Percentiles rank a stretch among this genome's conserved stretches.
These are phyloP conservation scores for Oreonectes daqikongensis DNA, from an alignment of 2,797 vertebrate species.

Conservation along the genomic window DNA sequence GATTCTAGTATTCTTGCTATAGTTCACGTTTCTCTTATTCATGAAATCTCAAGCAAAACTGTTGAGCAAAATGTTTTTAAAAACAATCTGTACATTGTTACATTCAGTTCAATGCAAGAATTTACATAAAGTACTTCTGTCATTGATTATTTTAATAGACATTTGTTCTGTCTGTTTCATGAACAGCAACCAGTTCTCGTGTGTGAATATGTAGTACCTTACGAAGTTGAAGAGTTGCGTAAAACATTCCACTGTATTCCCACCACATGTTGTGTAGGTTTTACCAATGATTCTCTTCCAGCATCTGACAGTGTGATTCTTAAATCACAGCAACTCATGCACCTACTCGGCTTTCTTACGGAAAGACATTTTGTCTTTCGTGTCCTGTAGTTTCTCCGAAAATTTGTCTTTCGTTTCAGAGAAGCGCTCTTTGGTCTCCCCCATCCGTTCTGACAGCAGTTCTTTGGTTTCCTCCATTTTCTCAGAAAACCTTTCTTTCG, in stretches of 20 bases:
- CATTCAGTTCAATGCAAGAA: neutral
- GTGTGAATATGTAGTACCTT: neutral
- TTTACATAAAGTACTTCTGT: neutral
- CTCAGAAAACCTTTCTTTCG: constrained; percentile 81
- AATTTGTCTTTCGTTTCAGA: constrained; percentile 70
- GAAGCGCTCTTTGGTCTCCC: constrained; percentile 84
- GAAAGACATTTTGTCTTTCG: constrained; percentile 86
- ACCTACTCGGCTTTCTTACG: constrained; percentile 82
- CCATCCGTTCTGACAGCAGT: constrained; percentile 71
- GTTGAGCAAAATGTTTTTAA: neutral
- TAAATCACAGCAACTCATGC: neutral
- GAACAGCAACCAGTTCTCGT: neutral
- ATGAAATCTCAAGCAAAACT: neutral
- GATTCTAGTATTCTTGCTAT: constrained; percentile 1
- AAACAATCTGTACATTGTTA: neutral
- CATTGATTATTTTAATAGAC: neutral
- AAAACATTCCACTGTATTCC: neutral
- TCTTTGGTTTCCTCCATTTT: constrained; percentile 85
- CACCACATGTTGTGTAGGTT: neutral
- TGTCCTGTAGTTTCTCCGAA: constrained; percentile 80
- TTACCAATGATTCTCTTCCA: neutral
- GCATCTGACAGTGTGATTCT: neutral
- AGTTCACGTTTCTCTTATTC: constrained; percentile 15
- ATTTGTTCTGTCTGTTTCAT: neutral
- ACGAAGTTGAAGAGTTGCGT: neutral